These are phyloP conservation scores for Caretta caretta DNA, from an alignment of 2,113 vertebrate species.

Conservation along the genomic window DNA sequence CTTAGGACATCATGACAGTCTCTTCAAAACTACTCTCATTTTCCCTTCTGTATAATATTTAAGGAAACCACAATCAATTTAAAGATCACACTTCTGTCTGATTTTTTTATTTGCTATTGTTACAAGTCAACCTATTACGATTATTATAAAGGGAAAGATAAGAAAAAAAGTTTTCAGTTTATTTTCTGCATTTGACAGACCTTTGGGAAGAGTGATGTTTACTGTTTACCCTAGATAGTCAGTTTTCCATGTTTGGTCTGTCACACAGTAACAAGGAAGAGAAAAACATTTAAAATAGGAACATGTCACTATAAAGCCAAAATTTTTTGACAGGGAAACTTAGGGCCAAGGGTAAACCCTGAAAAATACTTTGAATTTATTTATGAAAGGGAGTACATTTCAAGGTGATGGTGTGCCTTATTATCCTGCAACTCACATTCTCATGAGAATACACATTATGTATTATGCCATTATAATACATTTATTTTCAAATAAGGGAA, in stretches of 20 bases:
- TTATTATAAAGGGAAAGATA: background rate
- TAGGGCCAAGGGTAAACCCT: background rate
- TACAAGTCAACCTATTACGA: background rate
- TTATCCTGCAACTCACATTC: background rate
- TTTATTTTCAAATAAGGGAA: constrained; percentile 31
- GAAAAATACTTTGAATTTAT: background rate
- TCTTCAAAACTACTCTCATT: background rate
- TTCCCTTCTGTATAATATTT: background rate
- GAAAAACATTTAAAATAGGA: background rate
- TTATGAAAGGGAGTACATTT: background rate
- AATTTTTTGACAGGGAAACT: background rate
- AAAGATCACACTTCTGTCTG: background rate
- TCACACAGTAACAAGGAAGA: background rate
- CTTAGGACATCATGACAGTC: background rate
- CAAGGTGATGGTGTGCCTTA: background rate
- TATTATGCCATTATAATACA: constrained; percentile 29
- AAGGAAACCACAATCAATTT: background rate
- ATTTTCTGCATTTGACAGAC: background rate
- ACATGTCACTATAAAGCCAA: background rate
- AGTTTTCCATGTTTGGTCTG: background rate
- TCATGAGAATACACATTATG: background rate
- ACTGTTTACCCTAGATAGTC: background rate
- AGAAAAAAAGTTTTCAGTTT: background rate
- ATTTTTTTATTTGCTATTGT: background rate
- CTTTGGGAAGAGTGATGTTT: background rate